Evolutionary conservation across 2,888 invertebrate genomes (phyloP).

Genomic region (Caradrina clavipalpis): DNA sequence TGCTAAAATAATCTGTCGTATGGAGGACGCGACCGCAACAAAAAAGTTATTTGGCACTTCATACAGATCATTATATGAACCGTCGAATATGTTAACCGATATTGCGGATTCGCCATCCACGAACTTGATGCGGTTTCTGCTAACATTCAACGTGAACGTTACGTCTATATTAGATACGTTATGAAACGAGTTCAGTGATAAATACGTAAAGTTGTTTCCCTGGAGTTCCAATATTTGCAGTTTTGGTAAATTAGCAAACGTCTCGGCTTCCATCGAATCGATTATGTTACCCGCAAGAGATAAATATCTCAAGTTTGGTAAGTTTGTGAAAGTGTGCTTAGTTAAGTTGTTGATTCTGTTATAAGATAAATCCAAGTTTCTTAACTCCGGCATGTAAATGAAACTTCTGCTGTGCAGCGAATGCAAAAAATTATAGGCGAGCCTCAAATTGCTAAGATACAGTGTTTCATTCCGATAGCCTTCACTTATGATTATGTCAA

Average conservation of each 20-base stretch:
- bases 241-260: conserved; percentile 94
- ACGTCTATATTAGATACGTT: conserved; percentile 92
- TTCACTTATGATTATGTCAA: conserved; percentile 92
- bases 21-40: conserved; percentile 91
- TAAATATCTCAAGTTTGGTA: conserved; percentile 95
- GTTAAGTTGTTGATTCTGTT: conserved; percentile 94
- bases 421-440: conserved; percentile 95
- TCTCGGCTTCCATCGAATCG: conserved; percentile 93
- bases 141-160: conserved; percentile 94
- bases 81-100: conserved; percentile 93
- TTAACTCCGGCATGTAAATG: conserved; percentile 93
- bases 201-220: conserved; percentile 93
- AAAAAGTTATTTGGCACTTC: conserved; percentile 93
- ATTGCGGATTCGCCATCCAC: conserved; percentile 88
- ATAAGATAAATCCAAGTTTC: conserved; percentile 94
- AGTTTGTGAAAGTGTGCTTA: conserved; percentile 94
- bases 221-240: conserved; percentile 95
- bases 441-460: conserved; percentile 94
- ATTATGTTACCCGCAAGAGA: conserved; percentile 96
- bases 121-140: conserved; percentile 92
- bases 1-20: conserved; percentile 93
- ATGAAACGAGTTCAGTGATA: conserved; percentile 93
- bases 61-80: conserved; percentile 92
- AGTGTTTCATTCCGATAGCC: conserved; percentile 93
- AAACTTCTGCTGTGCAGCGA: conserved; percentile 93